Base-by-base conservation (phyloP, 2,113 vertebrate species). In the Oceanites oceanicus region DNA sequence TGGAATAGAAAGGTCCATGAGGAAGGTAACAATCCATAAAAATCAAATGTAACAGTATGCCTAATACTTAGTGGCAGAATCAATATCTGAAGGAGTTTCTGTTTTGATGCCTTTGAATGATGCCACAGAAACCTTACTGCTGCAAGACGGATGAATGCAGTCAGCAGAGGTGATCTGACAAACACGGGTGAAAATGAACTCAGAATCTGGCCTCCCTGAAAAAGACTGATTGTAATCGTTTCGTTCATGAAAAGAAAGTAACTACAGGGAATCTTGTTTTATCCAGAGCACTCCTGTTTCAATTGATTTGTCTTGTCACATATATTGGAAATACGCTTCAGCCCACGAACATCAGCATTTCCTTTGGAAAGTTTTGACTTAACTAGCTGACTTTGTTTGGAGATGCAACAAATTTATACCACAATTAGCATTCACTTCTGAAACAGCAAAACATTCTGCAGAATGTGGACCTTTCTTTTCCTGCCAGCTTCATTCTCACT, bases 1-100 rank as follows among this genome's bases (percentile, higher is more conserved):
- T 63, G 38, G 50, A 90, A 59, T 30, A 90, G 79, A 90, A 92
- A 74, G 73, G 84, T 89, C 84, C 58, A 63, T n/a, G 84, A 94
- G 71, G 61, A 91, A 87, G 61, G 84, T 72, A 95, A 87, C 55
- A 96, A 93, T 93, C 79, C 85, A 92, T 92, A 96, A 94, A 92
- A 90, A 86, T 86, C 59, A 83, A 90, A 73, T 29, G 26, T 67
- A 92, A 44, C 74, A 50, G 25, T 73, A 67, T 74, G 67, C 67
- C 78, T 93, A 92, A 96, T 80, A 76, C 32, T 66, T n/a, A 73
- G 40, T 70, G 74, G 78, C 92, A 96, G 93, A 86, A 95, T 95
- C 92, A 94, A 90, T 96, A 94, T 77, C 38, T 74, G 78, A 95
- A 94, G 68, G 75, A 92, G 82, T 94, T 97, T 83, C 50, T 93